Percentiles rank a stretch among this genome's conserved stretches.
Conservation (phyloP, 1,140 invertebrate genomes). For the Pachypeltis micranthus region DNA sequence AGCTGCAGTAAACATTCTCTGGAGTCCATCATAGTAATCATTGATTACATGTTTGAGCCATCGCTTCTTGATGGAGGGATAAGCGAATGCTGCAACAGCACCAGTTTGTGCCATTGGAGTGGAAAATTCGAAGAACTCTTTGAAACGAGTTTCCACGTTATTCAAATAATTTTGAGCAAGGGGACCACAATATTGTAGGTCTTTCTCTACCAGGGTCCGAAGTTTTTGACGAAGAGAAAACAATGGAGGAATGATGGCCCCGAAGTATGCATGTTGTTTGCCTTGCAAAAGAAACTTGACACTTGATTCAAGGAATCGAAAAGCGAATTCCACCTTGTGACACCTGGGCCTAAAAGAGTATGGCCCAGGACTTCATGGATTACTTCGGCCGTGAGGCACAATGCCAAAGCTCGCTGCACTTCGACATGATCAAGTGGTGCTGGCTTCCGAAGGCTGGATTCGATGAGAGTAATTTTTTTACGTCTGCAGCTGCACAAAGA, state of each 20-base stretch:
- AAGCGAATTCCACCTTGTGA: neutral
- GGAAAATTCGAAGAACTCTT: slow-evolving; percentile 17
- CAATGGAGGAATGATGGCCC: slow-evolving; percentile 15
- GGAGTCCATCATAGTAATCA: neutral
- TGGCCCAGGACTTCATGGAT: neutral
- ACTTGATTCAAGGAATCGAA: neutral
- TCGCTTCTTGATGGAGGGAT: slow-evolving; percentile 7
- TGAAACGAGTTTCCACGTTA: slow-evolving; percentile 9
- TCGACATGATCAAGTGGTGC: neutral
- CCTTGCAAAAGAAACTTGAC: slow-evolving; percentile 15
- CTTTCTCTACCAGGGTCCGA: neutral
- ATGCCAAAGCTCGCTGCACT: neutral
- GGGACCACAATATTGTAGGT: neutral
- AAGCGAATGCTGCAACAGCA: slow-evolving; percentile 15
- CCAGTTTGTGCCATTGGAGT: neutral
- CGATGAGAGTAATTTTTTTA: neutral
- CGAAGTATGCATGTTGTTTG: slow-evolving; percentile 2
- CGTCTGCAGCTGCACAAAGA: neutral
- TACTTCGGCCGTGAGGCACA: neutral
- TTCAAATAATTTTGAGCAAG: neutral
- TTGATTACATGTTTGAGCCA: slow-evolving; percentile 11
- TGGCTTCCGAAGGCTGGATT: neutral
- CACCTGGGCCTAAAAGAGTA: neutral
- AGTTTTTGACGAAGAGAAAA: slow-evolving; percentile 10
- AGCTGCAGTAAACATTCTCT: neutral